phyloP scores from a whole-genome alignment of 2,113 vertebrate species.

The Xenopus laevis region DNA sequence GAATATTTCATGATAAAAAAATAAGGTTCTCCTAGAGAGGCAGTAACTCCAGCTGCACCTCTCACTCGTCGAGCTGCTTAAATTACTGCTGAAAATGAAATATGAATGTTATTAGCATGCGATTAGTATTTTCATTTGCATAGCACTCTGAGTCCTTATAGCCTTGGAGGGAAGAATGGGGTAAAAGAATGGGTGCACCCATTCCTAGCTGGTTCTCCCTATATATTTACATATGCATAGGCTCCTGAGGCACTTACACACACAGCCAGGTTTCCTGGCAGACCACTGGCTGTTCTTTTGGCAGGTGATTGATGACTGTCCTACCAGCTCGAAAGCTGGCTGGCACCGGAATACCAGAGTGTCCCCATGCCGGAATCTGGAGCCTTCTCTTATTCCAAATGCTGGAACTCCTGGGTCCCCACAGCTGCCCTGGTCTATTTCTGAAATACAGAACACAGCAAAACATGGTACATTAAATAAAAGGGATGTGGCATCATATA shows the following conservation, averaged over 20 bases:
- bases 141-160: constrained; percentile 37
- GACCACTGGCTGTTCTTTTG: constrained; percentile 99
- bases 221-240: not conserved
- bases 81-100: constrained; percentile 46
- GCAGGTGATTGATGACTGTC: constrained; percentile 94
- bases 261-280: constrained; percentile 96
- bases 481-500: too few relatives aligned
- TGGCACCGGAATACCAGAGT: constrained; percentile 89
- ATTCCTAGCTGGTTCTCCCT: constrained; percentile 17
- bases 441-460: constrained; percentile 62
- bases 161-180: constrained; percentile 15
- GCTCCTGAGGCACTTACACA: constrained; percentile 81
- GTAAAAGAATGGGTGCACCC: constrained; percentile 30
- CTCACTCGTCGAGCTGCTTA: constrained; percentile 43
- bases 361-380: constrained; percentile 87
- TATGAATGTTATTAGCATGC: constrained; percentile 47
- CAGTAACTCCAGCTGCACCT: constrained; percentile 44
- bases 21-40: constrained; percentile 44
- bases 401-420: constrained; percentile 88
- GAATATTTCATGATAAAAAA: constrained; percentile 46
- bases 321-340: constrained; percentile 95
- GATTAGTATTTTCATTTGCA: constrained; percentile 46
- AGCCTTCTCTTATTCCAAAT: constrained; percentile 85
- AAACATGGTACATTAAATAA: constrained; percentile 6
- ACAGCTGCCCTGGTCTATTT: constrained; percentile 95